Evolutionary conservation across 2,888 invertebrate genomes (phyloP), one percentile per base, ranked within the genome.

Genomic region (Cataglyphis albicans): DNA sequence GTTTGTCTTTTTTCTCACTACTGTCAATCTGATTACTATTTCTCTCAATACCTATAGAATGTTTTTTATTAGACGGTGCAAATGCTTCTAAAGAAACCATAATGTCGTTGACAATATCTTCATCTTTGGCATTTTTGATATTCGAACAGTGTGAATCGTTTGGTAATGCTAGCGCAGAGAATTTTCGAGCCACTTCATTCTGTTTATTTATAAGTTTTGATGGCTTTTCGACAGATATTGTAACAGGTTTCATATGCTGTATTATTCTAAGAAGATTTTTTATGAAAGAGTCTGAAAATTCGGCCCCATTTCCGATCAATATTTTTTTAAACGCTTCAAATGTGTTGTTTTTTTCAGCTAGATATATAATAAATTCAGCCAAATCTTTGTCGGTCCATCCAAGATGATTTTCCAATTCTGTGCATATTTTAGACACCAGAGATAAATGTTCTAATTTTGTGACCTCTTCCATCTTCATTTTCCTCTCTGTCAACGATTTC

Each of bases 321-420:
- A 97, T 98, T 90, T 97, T 97, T 92, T 98, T 99, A 94, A 99
- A 99, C 4, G 96, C 95, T 1, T 98, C 98, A 92, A 98, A 98
- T 0, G 97, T 97, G 78, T 97, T 96, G 95, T 99, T 97, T 93
- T 98, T 97, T 89, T 98, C 97, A 0, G 99, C 98, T 89, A 99
- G 95, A 91, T 98, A 97, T 88, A 99, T 99, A 65, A 99, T 98
- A 93, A 98, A 99, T 95, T 99, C 99, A 81, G 99, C 99, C 91
- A 99, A 96, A 96, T 99, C 99, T 95, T 99, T 99, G 94, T 99
- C 99, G 94, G 99, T 99, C 89, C 99, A 95, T 21, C 98, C 99
- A 92, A 99, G 97, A 96, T 99, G 99, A 94, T 99, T 99, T 93
- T 99, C 99, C 90, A 99, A 95, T 95, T 99, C 99, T 3, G 99